phyloP scores from a whole-genome alignment of 1,140 invertebrate genomes.

The Drosophila lini region DNA sequence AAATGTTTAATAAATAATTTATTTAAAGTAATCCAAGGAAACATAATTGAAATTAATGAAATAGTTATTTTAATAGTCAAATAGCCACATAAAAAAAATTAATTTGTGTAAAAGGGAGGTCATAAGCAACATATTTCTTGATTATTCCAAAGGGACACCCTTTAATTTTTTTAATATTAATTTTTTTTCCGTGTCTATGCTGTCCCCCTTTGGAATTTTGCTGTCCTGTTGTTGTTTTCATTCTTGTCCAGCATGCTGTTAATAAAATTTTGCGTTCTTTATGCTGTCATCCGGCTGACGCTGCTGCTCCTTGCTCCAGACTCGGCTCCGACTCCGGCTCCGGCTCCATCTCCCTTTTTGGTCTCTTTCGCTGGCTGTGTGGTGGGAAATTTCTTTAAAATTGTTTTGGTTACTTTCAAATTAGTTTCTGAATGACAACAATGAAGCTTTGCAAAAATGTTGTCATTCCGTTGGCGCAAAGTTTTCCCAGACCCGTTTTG shows the following conservation, averaged over 20 bases:
- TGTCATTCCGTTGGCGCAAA: slow-evolving; percentile 82
- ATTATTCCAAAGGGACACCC: not conserved
- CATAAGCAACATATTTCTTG: not conserved
- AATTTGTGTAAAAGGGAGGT: too few species aligned
- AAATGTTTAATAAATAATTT: too few species aligned
- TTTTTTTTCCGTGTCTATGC: slow-evolving; percentile 22
- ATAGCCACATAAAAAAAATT: too few species aligned
- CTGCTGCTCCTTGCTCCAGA: slow-evolving; percentile 7
- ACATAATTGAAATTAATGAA: too few species aligned
- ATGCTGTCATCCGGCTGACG: slow-evolving; percentile 62
- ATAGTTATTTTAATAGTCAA: too few species aligned
- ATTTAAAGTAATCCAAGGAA: too few species aligned
- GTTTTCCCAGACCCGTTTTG: slow-evolving; percentile 52
- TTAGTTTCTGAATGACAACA: slow-evolving; percentile 84
- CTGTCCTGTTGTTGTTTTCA: slow-evolving; percentile 51
- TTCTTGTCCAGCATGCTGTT: slow-evolving; percentile 80
- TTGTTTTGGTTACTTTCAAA: slow-evolving; percentile 84
- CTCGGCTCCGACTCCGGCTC: not conserved
- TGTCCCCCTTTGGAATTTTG: slow-evolving; percentile 31
- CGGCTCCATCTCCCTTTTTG: slow-evolving; percentile 14
- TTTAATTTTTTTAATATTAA: not conserved
- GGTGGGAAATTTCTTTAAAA: slow-evolving; percentile 83
- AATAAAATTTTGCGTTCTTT: slow-evolving; percentile 79
- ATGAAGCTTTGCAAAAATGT: slow-evolving; percentile 84
- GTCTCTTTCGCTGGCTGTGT: slow-evolving; percentile 47